A percentile compares a stretch with the other conserved stretches of the same genome.
Conservation (phyloP, 2,888 invertebrate genomes). For the Sminthurinus aureus region DNA sequence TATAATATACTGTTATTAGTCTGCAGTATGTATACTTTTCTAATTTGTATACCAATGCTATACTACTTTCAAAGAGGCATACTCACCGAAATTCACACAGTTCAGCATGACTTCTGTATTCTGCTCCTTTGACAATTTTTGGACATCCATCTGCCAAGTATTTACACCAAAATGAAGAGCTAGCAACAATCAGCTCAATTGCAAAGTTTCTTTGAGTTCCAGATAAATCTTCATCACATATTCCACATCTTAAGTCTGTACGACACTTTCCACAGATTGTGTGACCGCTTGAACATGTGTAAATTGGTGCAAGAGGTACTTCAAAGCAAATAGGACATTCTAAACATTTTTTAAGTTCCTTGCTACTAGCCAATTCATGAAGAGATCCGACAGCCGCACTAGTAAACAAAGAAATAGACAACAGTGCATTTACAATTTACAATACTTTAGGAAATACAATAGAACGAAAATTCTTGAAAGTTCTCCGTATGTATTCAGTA, state of each 20-base stretch:
- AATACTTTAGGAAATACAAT: neutral
- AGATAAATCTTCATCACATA: conserved; percentile 53
- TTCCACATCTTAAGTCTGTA: conserved; percentile 46
- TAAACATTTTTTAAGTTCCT: conserved; percentile 53
- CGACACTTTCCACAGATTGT: conserved; percentile 54
- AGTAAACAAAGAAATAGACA: neutral
- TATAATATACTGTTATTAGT: neutral
- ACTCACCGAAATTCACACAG: conserved; percentile 51
- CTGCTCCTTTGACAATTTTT: conserved; percentile 48
- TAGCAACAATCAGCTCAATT: conserved; percentile 53
- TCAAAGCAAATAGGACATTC: conserved; percentile 56
- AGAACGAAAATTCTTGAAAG: neutral
- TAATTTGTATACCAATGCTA: neutral
- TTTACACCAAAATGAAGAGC: conserved; percentile 55
- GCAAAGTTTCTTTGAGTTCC: conserved; percentile 47
- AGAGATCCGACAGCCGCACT: conserved; percentile 50
- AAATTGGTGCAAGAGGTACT: conserved; percentile 56
- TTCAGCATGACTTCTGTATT: conserved; percentile 49
- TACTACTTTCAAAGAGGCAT: neutral
- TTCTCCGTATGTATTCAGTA: neutral
- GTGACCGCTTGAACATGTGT: conserved; percentile 53
- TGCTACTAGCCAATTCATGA: conserved; percentile 48
- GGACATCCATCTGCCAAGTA: conserved; percentile 52
- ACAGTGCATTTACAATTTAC: too few relatives aligned
- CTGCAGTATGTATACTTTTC: neutral